A percentile compares a stretch with the other conserved stretches of the same genome.
phyloP scores from a whole-genome alignment of 2,888 invertebrate species.

The Temnothorax unifasciatus region DNA sequence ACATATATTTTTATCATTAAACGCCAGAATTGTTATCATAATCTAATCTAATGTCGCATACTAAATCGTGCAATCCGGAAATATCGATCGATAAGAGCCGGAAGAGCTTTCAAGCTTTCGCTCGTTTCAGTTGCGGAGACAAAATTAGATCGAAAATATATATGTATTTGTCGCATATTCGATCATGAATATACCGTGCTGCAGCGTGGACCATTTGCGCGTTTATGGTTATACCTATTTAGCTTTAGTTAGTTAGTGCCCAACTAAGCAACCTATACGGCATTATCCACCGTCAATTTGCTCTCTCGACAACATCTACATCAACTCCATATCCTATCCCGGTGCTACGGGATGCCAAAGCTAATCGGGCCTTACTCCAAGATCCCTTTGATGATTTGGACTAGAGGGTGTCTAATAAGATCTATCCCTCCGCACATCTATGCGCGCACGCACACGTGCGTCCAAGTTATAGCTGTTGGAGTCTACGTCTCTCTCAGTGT shows the following conservation, averaged over 20 bases:
- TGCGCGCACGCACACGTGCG: slow-evolving; percentile 34
- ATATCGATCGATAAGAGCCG: neutral
- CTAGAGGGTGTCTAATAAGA: slow-evolving; percentile 74
- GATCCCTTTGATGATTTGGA: slow-evolving; percentile 77
- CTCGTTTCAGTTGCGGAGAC: neutral
- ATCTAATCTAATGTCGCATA: neutral
- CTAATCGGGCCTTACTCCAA: slow-evolving; percentile 72
- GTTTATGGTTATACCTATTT: slow-evolving; percentile 68
- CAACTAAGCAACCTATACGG: slow-evolving; percentile 56
- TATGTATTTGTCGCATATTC: neutral
- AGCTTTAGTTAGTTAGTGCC: slow-evolving; percentile 71
- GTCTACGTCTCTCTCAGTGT: slow-evolving; percentile 2
- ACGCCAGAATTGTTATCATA: neutral
- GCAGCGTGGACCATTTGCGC: slow-evolving; percentile 22
- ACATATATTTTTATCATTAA: neutral
- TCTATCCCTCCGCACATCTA: slow-evolving; percentile 47
- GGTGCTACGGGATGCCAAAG: slow-evolving; percentile 70
- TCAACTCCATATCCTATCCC: slow-evolving; percentile 63
- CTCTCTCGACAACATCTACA: slow-evolving; percentile 67
- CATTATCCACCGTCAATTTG: slow-evolving; percentile 71
- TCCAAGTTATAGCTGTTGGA: neutral
- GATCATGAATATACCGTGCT: slow-evolving; percentile 17
- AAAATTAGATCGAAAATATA: neutral
- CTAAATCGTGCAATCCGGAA: neutral
- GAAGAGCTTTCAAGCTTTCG: neutral